A percentile compares a stretch with the other conserved stretches of the same genome.
Conservation (phyloP, 2,888 invertebrate species). For the Cylloceria caligata region DNA sequence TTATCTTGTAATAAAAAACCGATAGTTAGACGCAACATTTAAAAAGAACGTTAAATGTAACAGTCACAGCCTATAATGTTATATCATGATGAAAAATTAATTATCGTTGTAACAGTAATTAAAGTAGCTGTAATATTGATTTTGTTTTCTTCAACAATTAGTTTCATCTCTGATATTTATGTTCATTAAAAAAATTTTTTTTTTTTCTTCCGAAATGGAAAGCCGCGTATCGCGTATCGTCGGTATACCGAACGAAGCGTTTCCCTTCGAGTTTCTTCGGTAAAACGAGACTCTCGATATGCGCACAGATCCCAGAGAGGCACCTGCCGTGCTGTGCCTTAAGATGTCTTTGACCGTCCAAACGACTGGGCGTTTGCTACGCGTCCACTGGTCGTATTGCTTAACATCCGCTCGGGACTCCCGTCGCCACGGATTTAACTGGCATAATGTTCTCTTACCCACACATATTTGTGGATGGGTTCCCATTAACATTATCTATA, state of each 20-base stretch:
- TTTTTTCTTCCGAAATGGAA: background rate
- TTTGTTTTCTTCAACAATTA: too few relatives aligned
- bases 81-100: too few relatives aligned
- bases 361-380: slow-evolving; percentile 44
- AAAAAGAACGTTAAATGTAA: too few relatives aligned
- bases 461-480: slow-evolving; percentile 30
- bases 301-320: slow-evolving; percentile 49
- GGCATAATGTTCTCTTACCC: slow-evolving; percentile 46
- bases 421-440: slow-evolving; percentile 68
- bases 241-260: slow-evolving; percentile 1
- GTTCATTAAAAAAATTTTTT: too few relatives aligned
- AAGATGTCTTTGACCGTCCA: slow-evolving; percentile 33
- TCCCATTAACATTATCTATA: slow-evolving; percentile 5
- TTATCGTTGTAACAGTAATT: too few relatives aligned
- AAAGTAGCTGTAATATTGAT: too few relatives aligned
- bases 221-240: too few relatives aligned
- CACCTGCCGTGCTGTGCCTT: slow-evolving; percentile 54
- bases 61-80: too few relatives aligned
- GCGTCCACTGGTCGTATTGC: slow-evolving; percentile 74
- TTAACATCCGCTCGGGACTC: slow-evolving; percentile 76
- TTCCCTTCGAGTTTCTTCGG: slow-evolving; percentile 39
- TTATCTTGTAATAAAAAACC: too few relatives aligned
- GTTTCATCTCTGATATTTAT: background rate
- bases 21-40: too few relatives aligned
- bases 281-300: slow-evolving; percentile 61